Percentiles rank a stretch among this genome's conserved stretches.
Conservation (phyloP, 2,113 vertebrate genomes). For the Diadophis punctatus region DNA sequence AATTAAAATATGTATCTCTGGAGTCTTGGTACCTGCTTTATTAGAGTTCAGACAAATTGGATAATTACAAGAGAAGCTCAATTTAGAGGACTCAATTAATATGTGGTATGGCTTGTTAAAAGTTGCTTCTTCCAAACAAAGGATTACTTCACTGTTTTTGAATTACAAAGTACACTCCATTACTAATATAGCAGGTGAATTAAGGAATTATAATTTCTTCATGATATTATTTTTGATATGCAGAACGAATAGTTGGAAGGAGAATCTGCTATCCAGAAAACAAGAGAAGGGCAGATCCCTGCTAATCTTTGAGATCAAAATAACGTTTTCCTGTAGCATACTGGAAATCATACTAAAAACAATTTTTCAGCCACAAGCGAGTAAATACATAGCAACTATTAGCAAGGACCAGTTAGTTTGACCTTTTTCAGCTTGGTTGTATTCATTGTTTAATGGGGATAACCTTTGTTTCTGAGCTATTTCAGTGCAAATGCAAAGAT, state of each 20-base stretch:
- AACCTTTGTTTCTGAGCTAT: constrained; percentile 72
- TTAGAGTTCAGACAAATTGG: constrained; percentile 69
- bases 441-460: constrained; percentile 73
- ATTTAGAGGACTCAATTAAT: constrained; percentile 73
- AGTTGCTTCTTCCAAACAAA: constrained; percentile 66
- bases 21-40: constrained; percentile 67
- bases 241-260: background rate
- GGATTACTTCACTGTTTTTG: constrained; percentile 48
- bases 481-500: constrained; percentile 71
- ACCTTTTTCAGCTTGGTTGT: constrained; percentile 74
- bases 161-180: constrained; percentile 59
- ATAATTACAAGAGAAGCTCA: constrained; percentile 72
- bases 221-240: constrained; percentile 26
- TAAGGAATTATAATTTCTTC: constrained; percentile 47
- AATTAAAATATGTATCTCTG: constrained; percentile 64
- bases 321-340: background rate
- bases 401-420: constrained; percentile 52
- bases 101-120: constrained; percentile 62
- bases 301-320: constrained; percentile 12
- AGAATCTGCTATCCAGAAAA: background rate
- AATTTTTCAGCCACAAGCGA: background rate
- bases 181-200: constrained; percentile 56
- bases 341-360: background rate
- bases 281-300: background rate
- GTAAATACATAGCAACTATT: background rate